Base-by-base conservation (phyloP, 2,113 vertebrate genomes). In the Monarcha castaneiventris region DNA sequence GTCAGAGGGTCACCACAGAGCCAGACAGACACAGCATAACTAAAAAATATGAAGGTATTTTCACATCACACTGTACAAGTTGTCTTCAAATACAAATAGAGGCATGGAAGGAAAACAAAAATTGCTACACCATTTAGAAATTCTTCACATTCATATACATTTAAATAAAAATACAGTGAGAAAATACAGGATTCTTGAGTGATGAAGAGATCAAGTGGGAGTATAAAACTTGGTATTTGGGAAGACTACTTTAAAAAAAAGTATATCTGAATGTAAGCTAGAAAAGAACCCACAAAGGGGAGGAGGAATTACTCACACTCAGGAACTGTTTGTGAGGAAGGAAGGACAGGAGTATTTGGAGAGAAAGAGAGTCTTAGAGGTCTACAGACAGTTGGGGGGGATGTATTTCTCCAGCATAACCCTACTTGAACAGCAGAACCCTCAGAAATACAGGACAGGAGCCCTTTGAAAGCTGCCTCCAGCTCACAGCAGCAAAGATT, bases 1-100 rank as follows among this genome's bases (percentile, higher is more conserved):
- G 93, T 90, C 78, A 85, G 69, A 74, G 84, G 82, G 87, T 95
- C 87, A 85, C 25, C 32, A 43, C 87, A 87, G 75, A 23, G 2
- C 63, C 69, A 96, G 81, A 59, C 13, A 67, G 46, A 78, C 27
- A 37, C 1, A 85, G 37, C 46, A n/a, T 44, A 84, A 69, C 41
- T 37, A 59, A 68, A 67, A 95, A 94, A 85, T 83, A 74, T 22
- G 61, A 83, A 64, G 55, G 20, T 55, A 56, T 90, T 90, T 97
- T 77, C 2, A 5, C 46, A 80, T 20, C 49, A 61, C 17, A 3
- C 67, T 79, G 48, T 86, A 55, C 33, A 90, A 85, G 39, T 51
- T 48, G 33, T 39, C 49, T 91, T 62, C 63, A n/a, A 55, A 91
- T 32, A 75, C 13, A 89, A 89, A 78, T 3, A 69, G 41, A 66